A percentile compares a stretch with the other conserved stretches of the same genome.
Evolutionary conservation across 2,113 vertebrate genomes (phyloP).

Genomic region (Numida meleagris): DNA sequence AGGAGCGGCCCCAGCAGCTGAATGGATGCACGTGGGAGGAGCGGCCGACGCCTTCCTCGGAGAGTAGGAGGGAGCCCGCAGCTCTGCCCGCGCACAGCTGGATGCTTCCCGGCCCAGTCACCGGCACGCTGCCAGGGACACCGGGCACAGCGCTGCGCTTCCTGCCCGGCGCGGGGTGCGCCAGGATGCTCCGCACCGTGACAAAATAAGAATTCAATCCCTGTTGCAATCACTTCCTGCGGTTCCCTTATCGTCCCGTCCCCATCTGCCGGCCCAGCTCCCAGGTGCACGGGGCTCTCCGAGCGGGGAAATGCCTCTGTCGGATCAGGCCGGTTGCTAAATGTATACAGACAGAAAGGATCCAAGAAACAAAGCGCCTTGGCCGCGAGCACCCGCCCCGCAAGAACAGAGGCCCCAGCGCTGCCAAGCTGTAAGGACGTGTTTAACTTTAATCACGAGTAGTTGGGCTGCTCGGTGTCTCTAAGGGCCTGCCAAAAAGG

Average conservation of each 20-base stretch:
- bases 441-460: neutral
- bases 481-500: conserved; percentile 1
- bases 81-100: neutral
- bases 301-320: neutral
- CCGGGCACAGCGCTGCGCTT: neutral
- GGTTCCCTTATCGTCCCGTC: neutral
- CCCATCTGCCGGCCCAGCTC: neutral
- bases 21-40: neutral
- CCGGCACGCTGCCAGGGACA: neutral
- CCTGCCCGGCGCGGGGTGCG: neutral
- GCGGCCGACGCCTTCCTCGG: neutral
- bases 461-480: neutral
- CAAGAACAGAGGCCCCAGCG: neutral
- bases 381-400: neutral
- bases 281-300: rapidly evolving
- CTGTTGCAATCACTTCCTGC: neutral
- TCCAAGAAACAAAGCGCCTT: neutral
- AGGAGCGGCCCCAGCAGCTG: rapidly evolving
- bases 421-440: conserved; percentile 3
- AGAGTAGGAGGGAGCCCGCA: neutral
- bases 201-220: neutral
- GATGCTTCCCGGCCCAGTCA: conserved; percentile 3
- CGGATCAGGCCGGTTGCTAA: neutral
- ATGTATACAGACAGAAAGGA: neutral
- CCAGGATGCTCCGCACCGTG: neutral